Base-by-base conservation (phyloP, 53 echinoderm and acorn worm genomes). In the Crossaster papposus region DNA sequence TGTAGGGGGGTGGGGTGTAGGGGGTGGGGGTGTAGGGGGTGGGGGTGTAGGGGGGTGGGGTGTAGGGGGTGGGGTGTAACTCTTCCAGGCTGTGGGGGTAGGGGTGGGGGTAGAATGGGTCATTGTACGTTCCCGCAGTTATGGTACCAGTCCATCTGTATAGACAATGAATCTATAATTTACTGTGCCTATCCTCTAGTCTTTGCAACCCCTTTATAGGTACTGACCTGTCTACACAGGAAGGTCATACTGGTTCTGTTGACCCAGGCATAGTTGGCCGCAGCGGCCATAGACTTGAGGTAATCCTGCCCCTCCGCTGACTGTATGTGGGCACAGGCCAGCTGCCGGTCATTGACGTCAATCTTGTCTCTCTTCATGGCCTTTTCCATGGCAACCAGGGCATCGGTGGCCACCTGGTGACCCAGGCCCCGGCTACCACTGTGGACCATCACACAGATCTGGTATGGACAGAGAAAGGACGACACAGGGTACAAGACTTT, bases 301-400 rank as follows among this genome's bases (percentile, higher is more conserved):
- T 97, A 97, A 73, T 95, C 95, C 79, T 95, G 97, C 15, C 95
- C 97, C 90, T 97, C 95, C 13, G 58, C 77, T 38, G 98, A 96
- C 29, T 94, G 55, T 76, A 98, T 98, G 20, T 92, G 81, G 37
- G 98, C 98, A 74, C 98, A 98, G 10, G 98, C 98, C 79, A 98
- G 83, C 91, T 98, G 98, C n/a, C 98, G 92, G 89, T 98, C 98
- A 52, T 98, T 98, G 34, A 94, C 94, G 9, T 94, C 89, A 17
- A 98, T 98, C 83, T 98, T 98, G 70, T 98, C 98, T 38, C 98
- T 79, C 89, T 98, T 98, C 98, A 98, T 98, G 62, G 98, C 98
- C 81, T 96, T 97, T 91, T 97, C 97, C 97, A 97, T 96, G 74
- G 91, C 91, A 22, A 97, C 97, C 76, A 97, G 86, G 63, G 97